Evolutionary conservation across 2,888 invertebrate genomes (phyloP).

Genomic region (Alsophila aescularia): DNA sequence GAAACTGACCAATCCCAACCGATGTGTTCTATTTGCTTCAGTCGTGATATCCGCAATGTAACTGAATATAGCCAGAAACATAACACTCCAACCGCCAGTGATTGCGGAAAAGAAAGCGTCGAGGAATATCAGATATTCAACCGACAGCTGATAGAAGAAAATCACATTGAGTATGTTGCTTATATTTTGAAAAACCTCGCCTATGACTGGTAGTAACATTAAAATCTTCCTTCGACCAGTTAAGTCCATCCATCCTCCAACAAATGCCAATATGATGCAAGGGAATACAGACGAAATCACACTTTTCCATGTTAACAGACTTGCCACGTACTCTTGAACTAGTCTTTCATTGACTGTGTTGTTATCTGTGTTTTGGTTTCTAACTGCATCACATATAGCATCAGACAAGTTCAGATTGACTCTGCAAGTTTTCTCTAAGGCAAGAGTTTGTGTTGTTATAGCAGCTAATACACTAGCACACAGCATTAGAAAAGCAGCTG

Average conservation of each 20-base stretch:
- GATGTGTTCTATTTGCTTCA: constrained; percentile 43
- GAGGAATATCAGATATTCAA: constrained; percentile 80
- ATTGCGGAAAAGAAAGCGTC: constrained; percentile 45
- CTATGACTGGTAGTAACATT: constrained; percentile 89
- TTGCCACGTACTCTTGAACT: constrained; percentile 87
- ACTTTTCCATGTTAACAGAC: constrained; percentile 90
- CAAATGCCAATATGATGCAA: constrained; percentile 88
- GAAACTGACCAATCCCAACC: constrained; percentile 48
- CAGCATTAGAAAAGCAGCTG: constrained; percentile 43
- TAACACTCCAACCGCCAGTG: constrained; percentile 42
- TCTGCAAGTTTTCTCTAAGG: constrained; percentile 90
- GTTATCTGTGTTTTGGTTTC: constrained; percentile 80
- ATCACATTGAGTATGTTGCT: constrained; percentile 89
- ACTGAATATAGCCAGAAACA: constrained; percentile 43
- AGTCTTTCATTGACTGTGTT: constrained; percentile 69
- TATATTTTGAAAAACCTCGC: constrained; percentile 87
- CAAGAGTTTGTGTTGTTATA: constrained; percentile 89
- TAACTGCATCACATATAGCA: constrained; percentile 88
- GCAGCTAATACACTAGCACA: constrained; percentile 72
- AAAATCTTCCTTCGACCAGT: constrained; percentile 86
- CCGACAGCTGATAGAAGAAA: constrained; percentile 87
- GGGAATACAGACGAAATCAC: constrained; percentile 89
- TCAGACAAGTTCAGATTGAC: constrained; percentile 88
- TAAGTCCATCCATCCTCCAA: constrained; percentile 88
- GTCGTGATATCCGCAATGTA: constrained; percentile 47